Conservation (phyloP, 2,113 vertebrate genomes). For the Malurus alboscapulatus region DNA sequence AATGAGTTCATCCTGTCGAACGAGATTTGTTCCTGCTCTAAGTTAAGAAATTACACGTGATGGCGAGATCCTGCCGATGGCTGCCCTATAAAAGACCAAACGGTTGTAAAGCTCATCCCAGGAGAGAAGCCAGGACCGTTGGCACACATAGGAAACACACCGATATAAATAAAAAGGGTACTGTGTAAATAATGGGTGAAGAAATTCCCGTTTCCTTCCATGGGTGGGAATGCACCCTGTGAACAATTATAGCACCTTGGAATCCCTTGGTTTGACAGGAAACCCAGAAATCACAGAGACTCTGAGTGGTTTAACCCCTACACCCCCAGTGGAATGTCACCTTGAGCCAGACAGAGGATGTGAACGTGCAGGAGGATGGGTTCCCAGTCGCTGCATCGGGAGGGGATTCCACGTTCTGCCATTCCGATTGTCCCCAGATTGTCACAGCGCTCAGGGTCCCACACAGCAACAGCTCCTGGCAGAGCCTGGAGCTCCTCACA, state of each 20-base stretch:
- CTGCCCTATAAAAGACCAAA: neutral
- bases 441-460: constrained; percentile 21
- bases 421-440: neutral
- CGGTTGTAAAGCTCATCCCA: neutral
- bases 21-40: neutral
- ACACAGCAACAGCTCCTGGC: neutral
- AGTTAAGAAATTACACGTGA: neutral
- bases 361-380: neutral
- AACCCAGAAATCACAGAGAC: neutral
- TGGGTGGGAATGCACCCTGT: neutral
- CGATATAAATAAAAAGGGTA: constrained; percentile 63
- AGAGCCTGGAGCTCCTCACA: neutral
- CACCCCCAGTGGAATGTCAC: neutral
- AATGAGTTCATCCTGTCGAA: neutral
- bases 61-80: neutral
- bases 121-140: neutral
- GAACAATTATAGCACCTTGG: constrained; percentile 54
- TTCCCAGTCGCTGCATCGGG: neutral
- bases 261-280: neutral
- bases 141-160: constrained; percentile 33
- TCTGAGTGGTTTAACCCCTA: neutral
- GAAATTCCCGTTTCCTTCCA: neutral
- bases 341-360: neutral
- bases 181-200: constrained; percentile 23
- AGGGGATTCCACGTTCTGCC: neutral